These are phyloP conservation scores for Phrynocephalus forsythii DNA, from an alignment of 2,797 vertebrate species.

Conservation along the genomic window DNA sequence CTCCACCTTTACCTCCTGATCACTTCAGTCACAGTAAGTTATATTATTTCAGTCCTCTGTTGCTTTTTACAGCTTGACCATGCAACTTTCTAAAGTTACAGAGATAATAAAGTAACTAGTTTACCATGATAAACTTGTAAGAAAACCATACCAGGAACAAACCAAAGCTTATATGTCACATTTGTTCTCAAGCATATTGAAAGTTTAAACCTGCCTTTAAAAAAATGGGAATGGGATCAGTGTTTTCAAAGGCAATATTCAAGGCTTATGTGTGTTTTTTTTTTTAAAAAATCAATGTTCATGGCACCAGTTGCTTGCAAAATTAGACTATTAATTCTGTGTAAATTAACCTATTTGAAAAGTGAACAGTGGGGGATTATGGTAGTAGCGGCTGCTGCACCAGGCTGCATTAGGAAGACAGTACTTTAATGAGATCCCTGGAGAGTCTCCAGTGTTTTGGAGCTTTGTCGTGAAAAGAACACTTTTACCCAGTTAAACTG, in stretches of 20 bases:
- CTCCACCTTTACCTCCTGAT: too few species aligned
- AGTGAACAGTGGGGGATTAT: conserved; percentile 60
- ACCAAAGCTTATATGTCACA: conserved; percentile 1
- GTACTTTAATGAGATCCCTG: conserved; percentile 77
- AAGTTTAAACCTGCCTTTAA: conserved; percentile 42
- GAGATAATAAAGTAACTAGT: conserved; percentile 43
- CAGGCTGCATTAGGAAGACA: conserved; percentile 61
- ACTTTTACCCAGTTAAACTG: conserved; percentile 69
- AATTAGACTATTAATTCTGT: conserved; percentile 79
- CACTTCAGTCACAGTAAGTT: background rate
- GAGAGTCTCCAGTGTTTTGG: conserved; percentile 64
- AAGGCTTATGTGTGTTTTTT: conserved; percentile 1
- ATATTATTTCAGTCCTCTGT: background rate
- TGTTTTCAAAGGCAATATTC: conserved; percentile 46
- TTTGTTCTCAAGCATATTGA: conserved; percentile 2
- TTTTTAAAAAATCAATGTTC: conserved; percentile 61
- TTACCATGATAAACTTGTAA: conserved; percentile 21
- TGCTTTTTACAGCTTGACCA: background rate
- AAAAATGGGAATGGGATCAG: background rate
- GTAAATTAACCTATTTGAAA: conserved; percentile 76
- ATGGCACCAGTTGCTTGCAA: conserved; percentile 61
- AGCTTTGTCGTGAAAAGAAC: conserved; percentile 60
- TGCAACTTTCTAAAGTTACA: conserved; percentile 13
- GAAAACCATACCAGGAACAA: conserved; percentile 46
- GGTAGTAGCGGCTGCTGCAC: conserved; percentile 66